These are phyloP conservation scores for Fulmarus glacialis DNA, from an alignment of 2,113 vertebrate genomes.

Conservation along the genomic window DNA sequence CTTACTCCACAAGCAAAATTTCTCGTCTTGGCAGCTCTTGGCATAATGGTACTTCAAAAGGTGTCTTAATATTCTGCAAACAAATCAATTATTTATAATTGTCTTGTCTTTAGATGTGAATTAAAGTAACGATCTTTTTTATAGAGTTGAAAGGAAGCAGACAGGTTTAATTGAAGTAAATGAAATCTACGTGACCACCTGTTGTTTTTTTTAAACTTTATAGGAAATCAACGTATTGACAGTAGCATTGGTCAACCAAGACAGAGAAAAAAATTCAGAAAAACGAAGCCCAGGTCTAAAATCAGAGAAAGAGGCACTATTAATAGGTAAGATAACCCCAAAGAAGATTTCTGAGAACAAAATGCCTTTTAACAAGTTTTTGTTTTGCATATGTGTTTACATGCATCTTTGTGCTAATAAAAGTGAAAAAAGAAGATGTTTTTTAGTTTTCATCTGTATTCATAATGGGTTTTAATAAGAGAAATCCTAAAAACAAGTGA, in stretches of 20 bases:
- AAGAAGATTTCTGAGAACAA: neutral
- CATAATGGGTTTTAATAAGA: neutral
- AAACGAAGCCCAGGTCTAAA: constrained; percentile 78
- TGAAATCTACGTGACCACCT: constrained; percentile 34
- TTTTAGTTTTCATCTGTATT: neutral
- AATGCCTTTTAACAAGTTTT: neutral
- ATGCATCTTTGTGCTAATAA: neutral
- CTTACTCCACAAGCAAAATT: neutral
- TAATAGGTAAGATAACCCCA: constrained; percentile 82
- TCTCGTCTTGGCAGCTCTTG: neutral
- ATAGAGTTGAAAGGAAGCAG: constrained; percentile 16
- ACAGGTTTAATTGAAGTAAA: constrained; percentile 14
- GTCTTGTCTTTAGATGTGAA: constrained; percentile 46
- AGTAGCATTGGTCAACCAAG: constrained; percentile 79
- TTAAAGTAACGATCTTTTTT: constrained; percentile 39
- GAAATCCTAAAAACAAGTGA: neutral
- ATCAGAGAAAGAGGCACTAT: constrained; percentile 88
- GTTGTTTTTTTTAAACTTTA: constrained; percentile 19
- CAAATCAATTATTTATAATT: constrained; percentile 50
- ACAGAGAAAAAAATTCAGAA: constrained; percentile 82
- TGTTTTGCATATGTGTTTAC: neutral
- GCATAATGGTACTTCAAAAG: neutral
- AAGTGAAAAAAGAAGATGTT: neutral
- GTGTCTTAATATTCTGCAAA: constrained; percentile 24
- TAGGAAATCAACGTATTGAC: constrained; percentile 87